phyloP scores from a whole-genome alignment of 2,888 invertebrate species.

The Smittia sp. region DNA sequence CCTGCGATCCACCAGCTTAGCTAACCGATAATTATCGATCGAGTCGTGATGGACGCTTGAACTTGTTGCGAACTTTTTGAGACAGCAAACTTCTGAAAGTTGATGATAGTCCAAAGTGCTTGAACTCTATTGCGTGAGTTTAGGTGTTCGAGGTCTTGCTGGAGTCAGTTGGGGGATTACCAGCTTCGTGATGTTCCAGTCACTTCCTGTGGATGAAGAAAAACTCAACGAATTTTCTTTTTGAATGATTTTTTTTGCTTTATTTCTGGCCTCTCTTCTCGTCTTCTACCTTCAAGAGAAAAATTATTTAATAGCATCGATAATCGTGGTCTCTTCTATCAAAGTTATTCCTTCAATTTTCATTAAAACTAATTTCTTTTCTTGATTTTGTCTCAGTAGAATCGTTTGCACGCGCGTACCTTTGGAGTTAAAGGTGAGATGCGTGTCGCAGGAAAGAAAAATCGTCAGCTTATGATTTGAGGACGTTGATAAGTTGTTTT shows the following conservation, averaged over 20 bases:
- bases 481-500: conserved; percentile 1
- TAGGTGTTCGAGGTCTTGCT: too few relatives aligned
- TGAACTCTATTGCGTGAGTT: too few relatives aligned
- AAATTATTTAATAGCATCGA: conserved; percentile 7
- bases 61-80: too few relatives aligned
- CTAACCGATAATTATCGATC: too few relatives aligned
- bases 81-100: too few relatives aligned
- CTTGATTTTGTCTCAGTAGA: not conserved
- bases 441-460: not conserved
- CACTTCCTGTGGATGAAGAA: too few relatives aligned
- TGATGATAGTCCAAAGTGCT: too few relatives aligned
- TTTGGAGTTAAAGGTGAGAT: conserved; percentile 5
- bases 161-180: too few relatives aligned
- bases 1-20: too few relatives aligned
- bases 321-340: not conserved
- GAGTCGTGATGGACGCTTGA: too few relatives aligned
- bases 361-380: not conserved
- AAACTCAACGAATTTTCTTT: not conserved
- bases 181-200: too few relatives aligned
- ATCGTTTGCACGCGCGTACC: conserved; percentile 9
- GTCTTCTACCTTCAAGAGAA: not conserved
- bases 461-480: not conserved
- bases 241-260: not conserved
- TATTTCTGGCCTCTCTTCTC: conserved; percentile 13
- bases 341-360: not conserved